These are phyloP conservation scores for Drosophila paucipuncta DNA, from an alignment of 2,888 invertebrate genomes.

Conservation along the genomic window DNA sequence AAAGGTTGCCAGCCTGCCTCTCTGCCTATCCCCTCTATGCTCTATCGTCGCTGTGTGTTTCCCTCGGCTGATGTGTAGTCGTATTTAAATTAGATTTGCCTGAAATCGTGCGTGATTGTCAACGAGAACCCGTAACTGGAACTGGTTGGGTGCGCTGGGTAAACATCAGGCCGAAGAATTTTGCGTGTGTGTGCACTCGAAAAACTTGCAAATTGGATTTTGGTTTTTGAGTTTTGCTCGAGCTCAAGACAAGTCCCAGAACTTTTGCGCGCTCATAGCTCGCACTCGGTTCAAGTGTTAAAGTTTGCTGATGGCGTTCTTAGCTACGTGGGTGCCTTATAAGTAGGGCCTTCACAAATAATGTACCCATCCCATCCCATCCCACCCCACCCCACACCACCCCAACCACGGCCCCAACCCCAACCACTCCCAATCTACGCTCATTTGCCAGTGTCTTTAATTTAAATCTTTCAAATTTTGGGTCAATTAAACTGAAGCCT, in stretches of 20 bases:
- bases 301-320: slow-evolving; percentile 25
- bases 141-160: slow-evolving; percentile 24
- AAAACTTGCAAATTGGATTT: slow-evolving; percentile 80
- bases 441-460: slow-evolving; percentile 47
- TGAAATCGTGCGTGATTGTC: slow-evolving; percentile 82
- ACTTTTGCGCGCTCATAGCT: slow-evolving; percentile 40
- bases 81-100: slow-evolving; percentile 81
- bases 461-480: slow-evolving; percentile 53
- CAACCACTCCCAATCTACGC: slow-evolving; percentile 1
- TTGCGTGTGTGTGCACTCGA: slow-evolving; percentile 71
- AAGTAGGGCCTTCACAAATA: slow-evolving; percentile 17
- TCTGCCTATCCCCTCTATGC: not conserved
- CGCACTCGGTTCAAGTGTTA: slow-evolving; percentile 33
- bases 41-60: not conserved
- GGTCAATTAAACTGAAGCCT: slow-evolving; percentile 74
- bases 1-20: slow-evolving; percentile 61
- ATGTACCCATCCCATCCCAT: not conserved
- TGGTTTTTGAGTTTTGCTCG: slow-evolving; percentile 66
- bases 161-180: slow-evolving; percentile 48
- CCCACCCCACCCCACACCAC: not conserved
- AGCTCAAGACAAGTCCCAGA: slow-evolving; percentile 43
- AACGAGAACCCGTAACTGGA: slow-evolving; percentile 40
- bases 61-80: slow-evolving; percentile 66
- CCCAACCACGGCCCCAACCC: not conserved
- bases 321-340: slow-evolving; percentile 21